Conservation (phyloP, 2,888 invertebrate genomes). For the Synanthedon formicaeformis region DNA sequence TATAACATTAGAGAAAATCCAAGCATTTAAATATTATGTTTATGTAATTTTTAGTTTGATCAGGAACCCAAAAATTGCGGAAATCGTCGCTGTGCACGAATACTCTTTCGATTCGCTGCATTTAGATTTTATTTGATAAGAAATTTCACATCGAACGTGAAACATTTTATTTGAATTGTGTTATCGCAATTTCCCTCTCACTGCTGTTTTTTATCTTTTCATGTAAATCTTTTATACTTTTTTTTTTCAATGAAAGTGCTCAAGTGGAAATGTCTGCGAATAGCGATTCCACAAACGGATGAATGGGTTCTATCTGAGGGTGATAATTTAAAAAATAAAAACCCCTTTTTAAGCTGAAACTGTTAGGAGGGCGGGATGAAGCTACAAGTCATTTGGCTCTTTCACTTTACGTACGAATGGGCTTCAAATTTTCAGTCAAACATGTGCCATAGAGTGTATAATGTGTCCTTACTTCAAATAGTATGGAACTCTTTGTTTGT, state of each 20-base stretch:
- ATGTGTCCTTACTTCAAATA: too few species aligned
- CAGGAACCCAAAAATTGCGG: slow-evolving; percentile 5
- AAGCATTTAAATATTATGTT: too few species aligned
- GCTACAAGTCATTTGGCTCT: too few species aligned
- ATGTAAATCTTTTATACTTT: background rate
- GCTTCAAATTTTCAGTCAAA: too few species aligned
- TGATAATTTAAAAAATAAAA: background rate
- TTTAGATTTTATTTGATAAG: slow-evolving; percentile 20
- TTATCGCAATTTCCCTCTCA: background rate
- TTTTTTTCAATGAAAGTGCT: background rate
- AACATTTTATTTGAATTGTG: slow-evolving; percentile 1
- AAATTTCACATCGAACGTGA: slow-evolving; percentile 16
- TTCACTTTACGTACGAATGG: too few species aligned
- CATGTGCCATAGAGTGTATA: too few species aligned
- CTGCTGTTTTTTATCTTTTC: background rate
- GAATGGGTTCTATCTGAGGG: background rate
- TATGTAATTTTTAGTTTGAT: too few species aligned
- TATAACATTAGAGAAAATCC: too few species aligned
- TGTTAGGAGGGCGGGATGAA: too few species aligned
- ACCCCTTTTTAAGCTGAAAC: too few species aligned
- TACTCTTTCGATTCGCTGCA: slow-evolving; percentile 14
- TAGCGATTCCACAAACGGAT: background rate
- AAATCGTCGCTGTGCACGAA: slow-evolving; percentile 15
- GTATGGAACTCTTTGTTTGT: too few species aligned
- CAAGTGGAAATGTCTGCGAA: background rate